phyloP scores from a whole-genome alignment of 2,113 vertebrate genomes.

The Polyodon spathula region DNA sequence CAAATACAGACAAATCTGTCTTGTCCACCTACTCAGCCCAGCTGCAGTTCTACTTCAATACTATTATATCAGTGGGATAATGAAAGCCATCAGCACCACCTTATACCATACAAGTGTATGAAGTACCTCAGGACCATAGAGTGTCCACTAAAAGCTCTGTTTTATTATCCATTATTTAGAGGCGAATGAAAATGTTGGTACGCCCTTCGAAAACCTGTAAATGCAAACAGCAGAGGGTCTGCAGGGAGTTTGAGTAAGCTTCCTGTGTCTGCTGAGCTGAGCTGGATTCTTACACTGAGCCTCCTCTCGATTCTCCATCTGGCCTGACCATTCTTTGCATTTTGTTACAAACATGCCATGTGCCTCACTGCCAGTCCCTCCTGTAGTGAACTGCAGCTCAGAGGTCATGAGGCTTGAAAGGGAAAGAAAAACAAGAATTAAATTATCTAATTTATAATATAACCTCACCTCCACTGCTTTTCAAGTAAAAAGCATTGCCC shows the following conservation, averaged over 20 bases:
- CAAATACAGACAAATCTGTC: no score
- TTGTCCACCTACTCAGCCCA: no score
- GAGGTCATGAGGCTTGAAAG: no score
- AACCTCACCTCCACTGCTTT: no score
- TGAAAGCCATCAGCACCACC: no score
- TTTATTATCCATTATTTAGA: not conserved
- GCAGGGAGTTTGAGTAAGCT: conserved; percentile 42
- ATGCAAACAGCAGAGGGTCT: conserved; percentile 30
- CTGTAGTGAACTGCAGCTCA: not conserved
- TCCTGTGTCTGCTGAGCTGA: conserved; percentile 34
- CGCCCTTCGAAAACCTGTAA: conserved; percentile 10
- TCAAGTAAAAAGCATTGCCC: no score
- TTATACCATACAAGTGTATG: no score
- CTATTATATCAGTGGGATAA: no score
- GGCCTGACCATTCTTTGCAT: conserved; percentile 17
- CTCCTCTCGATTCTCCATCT: conserved; percentile 26
- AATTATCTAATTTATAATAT: no score
- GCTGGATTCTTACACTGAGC: conserved; percentile 20
- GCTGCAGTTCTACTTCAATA: no score
- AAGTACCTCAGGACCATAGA: no score
- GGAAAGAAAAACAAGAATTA: no score
- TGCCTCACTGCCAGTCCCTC: not conserved
- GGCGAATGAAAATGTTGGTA: not conserved
- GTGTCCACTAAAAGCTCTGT: not conserved
- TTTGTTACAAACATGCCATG: conserved; percentile 9